These are phyloP conservation scores for Stichopus horrens DNA, from an alignment of 53 echinoderm and acorn worm genomes.

Conservation along the genomic window DNA sequence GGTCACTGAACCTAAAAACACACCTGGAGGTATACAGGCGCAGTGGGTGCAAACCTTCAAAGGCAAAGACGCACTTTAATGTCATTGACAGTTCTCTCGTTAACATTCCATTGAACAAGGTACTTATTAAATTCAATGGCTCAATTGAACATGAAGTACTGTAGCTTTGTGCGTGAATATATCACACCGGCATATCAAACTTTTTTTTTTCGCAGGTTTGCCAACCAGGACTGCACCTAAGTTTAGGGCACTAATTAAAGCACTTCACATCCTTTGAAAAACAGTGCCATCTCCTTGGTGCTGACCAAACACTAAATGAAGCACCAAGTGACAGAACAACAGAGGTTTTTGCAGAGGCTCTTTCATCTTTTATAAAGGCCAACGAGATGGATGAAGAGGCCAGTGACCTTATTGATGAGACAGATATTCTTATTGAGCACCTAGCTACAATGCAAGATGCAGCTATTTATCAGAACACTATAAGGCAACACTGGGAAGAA, in stretches of 20 bases:
- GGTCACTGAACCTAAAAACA: constrained; percentile 9
- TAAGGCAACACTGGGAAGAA: constrained; percentile 12
- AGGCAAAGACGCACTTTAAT: background rate
- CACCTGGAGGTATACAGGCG: background rate
- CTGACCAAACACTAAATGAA: too few species aligned
- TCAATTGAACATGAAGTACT: too few species aligned
- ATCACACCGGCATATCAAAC: too few species aligned
- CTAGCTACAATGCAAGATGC: background rate
- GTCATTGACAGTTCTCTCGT: constrained; percentile 22
- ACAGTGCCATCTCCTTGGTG: background rate
- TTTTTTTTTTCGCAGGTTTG: background rate
- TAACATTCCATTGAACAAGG: constrained; percentile 22
- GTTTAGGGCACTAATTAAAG: constrained; percentile 1
- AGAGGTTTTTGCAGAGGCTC: background rate
- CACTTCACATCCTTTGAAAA: constrained; percentile 13
- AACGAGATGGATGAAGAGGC: constrained; percentile 3
- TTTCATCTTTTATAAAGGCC: background rate
- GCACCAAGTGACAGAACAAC: too few species aligned
- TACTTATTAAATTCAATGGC: background rate
- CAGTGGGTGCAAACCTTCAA: background rate
- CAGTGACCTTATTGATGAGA: background rate
- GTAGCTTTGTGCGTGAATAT: too few species aligned
- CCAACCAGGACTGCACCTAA: constrained; percentile 16
- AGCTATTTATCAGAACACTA: too few species aligned
- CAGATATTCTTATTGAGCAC: background rate